Evolutionary conservation across 2,888 invertebrate genomes (phyloP).

Genomic region (Pedicia rivosa): DNA sequence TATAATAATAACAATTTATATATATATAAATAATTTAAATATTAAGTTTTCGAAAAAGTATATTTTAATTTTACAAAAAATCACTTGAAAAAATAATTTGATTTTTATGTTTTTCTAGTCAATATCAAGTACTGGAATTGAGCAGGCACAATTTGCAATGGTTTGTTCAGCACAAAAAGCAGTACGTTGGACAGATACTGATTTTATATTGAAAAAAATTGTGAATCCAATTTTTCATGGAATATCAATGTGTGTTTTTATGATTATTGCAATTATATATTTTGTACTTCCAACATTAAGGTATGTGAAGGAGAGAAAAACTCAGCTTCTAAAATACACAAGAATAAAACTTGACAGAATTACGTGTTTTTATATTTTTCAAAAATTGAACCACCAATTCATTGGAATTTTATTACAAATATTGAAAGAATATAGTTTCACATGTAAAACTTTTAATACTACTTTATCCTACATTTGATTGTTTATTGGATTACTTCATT

Average conservation of each 20-base stretch:
- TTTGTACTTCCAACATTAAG: conserved; percentile 68
- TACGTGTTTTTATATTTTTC: not conserved
- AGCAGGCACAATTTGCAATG: conserved; percentile 48
- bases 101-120: conserved; percentile 16
- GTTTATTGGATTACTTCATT: no score
- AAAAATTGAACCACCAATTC: no score
- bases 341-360: not conserved
- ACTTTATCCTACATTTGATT: no score
- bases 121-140: conserved; percentile 19
- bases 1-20: no score
- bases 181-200: conserved; percentile 54
- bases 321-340: not conserved
- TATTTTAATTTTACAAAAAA: no score
- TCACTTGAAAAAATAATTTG: no score
- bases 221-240: conserved; percentile 63
- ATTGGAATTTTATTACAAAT: no score
- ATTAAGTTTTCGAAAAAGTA: no score
- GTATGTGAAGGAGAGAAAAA: conserved; percentile 16
- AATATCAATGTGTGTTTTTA: conserved; percentile 50
- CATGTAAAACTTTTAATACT: not conserved
- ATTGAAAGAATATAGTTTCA: no score
- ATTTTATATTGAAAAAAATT: conserved; percentile 56
- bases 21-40: no score
- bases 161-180: conserved; percentile 58
- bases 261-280: conserved; percentile 61